A percentile compares a stretch with the other conserved stretches of the same genome.
Evolutionary conservation across 2,888 invertebrate species (phyloP).

Genomic region (Sycophila texana): DNA sequence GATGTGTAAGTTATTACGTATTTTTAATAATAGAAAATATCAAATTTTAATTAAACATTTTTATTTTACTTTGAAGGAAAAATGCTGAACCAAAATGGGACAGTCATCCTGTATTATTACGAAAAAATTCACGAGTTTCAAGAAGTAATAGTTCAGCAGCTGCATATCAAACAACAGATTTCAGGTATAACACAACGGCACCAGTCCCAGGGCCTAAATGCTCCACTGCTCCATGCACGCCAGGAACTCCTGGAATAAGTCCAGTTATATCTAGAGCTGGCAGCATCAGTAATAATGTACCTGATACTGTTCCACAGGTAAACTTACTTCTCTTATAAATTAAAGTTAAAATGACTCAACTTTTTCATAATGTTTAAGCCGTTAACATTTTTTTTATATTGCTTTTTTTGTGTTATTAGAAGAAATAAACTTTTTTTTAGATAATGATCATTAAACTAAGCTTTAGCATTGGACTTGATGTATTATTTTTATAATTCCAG

Average conservation of each 20-base stretch:
- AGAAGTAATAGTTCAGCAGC: conserved; percentile 72
- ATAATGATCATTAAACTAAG: conserved; percentile 49
- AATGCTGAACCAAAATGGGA: conserved; percentile 73
- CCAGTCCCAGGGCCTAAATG: conserved; percentile 64
- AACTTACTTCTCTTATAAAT: not conserved
- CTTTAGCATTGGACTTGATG: conserved; percentile 20
- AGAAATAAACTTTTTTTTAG: conserved; percentile 20
- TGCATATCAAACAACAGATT: conserved; percentile 70
- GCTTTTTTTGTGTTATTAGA: not conserved
- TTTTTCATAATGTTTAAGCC: not conserved
- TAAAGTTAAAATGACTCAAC: not conserved
- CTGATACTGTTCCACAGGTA: conserved; percentile 70
- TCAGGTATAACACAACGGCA: conserved; percentile 69
- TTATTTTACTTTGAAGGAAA: conserved; percentile 62
- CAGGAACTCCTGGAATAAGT: conserved; percentile 72
- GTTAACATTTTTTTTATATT: conserved; percentile 4
- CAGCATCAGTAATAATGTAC: conserved; percentile 69
- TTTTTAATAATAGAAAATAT: too few species aligned
- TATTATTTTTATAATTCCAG: conserved; percentile 64
- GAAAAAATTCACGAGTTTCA: conserved; percentile 69
- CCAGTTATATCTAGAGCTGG: conserved; percentile 71
- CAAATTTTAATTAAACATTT: too few species aligned
- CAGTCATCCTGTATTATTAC: conserved; percentile 70
- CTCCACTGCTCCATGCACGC: conserved; percentile 71
- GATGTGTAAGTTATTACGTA: too few species aligned